Evolutionary conservation across 1,140 invertebrate genomes (phyloP).

Genomic region (Pygmarrhopalites habei): DNA sequence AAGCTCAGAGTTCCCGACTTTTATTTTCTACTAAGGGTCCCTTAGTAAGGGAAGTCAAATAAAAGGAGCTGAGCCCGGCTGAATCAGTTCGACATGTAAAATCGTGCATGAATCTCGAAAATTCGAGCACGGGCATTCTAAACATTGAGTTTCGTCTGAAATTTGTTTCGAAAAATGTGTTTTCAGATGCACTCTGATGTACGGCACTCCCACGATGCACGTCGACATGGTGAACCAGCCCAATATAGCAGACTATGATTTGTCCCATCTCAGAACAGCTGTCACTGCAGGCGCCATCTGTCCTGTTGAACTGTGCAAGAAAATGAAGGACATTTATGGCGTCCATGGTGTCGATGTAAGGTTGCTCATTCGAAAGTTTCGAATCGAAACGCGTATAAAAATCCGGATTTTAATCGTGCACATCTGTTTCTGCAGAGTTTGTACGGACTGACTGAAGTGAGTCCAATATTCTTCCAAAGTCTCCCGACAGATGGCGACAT

Average conservation of each 20-base stretch:
- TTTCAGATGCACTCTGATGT: constrained; percentile 63
- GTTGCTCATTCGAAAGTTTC: no score
- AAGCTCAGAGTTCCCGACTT: no score
- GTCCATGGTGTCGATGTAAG: constrained; percentile 49
- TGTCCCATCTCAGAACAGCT: constrained; percentile 42
- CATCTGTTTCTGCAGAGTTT: constrained; percentile 22
- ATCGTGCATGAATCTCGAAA: no score
- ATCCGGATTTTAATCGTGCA: background rate
- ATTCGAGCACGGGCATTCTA: no score
- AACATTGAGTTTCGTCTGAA: no score
- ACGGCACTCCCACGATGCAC: constrained; percentile 95
- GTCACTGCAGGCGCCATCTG: constrained; percentile 29
- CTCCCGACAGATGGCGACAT: constrained; percentile 24
- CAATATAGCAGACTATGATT: constrained; percentile 42
- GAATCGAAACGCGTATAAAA: background rate
- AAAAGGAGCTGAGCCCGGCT: no score
- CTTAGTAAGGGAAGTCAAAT: no score
- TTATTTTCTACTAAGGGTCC: no score
- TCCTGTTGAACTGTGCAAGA: constrained; percentile 22
- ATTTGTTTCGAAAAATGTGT: background rate
- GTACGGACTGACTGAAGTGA: constrained; percentile 31
- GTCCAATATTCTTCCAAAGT: constrained; percentile 24
- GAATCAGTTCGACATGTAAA: no score
- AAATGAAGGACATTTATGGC: constrained; percentile 30
- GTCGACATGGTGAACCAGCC: constrained; percentile 64